Evolutionary conservation across 2,113 vertebrate species (phyloP).

Genomic region (Craseonycteris thonglongyai): DNA sequence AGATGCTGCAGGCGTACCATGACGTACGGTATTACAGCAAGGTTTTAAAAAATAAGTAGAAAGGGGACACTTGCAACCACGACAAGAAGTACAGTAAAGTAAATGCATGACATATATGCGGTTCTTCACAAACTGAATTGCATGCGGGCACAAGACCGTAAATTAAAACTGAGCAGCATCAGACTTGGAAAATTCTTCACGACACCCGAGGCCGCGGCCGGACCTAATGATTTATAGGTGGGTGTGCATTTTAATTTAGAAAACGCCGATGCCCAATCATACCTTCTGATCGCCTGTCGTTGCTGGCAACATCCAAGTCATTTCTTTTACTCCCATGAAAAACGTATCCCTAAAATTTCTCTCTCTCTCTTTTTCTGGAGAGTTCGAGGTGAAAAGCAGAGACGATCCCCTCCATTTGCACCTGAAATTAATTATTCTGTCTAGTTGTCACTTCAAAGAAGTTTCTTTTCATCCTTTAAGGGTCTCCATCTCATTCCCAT

Average conservation of each 20-base stretch:
- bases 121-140: too few species aligned
- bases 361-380: neutral
- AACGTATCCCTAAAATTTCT: neutral
- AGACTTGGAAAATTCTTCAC: neutral
- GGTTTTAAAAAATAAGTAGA: too few species aligned
- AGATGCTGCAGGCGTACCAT: too few species aligned
- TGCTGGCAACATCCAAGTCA: conserved; percentile 36
- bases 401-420: conserved; percentile 30
- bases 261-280: conserved; percentile 15
- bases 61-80: too few species aligned
- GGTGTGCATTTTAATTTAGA: conserved; percentile 40
- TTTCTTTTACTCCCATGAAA: neutral
- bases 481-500: neutral
- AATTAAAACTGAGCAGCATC: neutral
- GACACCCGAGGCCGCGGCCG: neutral
- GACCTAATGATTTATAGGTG: conserved; percentile 7
- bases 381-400: neutral
- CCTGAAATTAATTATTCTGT: neutral
- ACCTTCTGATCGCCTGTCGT: conserved; percentile 4
- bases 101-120: too few species aligned
- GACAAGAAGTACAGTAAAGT: too few species aligned
- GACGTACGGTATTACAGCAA: too few species aligned
- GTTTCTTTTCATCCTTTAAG: neutral
- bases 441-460: neutral
- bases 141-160: neutral